phyloP scores from a whole-genome alignment of 2,797 vertebrate species.

The Argya squamiceps region DNA sequence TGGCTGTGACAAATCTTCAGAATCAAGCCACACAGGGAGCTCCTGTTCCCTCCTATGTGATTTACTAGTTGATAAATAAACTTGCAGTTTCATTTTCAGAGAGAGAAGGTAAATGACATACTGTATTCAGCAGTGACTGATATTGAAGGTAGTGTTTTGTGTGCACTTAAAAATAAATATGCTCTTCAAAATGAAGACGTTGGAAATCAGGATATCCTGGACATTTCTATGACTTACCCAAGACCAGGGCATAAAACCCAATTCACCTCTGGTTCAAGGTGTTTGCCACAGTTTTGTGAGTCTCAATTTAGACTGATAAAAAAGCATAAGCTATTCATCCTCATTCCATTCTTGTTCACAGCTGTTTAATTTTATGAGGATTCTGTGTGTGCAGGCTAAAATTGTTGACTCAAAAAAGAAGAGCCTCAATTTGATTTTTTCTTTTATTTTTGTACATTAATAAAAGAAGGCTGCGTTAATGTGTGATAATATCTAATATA shows the following conservation, averaged over 20 bases:
- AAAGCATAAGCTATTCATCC: background rate
- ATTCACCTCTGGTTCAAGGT: background rate
- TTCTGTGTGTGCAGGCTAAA: background rate
- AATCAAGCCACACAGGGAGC: background rate
- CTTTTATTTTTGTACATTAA: background rate
- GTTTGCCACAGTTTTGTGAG: background rate
- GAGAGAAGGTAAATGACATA: background rate
- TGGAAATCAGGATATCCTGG: background rate
- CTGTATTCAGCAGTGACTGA: background rate
- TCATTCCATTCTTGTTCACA: background rate
- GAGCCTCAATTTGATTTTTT: background rate
- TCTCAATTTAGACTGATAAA: background rate
- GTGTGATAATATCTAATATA: background rate
- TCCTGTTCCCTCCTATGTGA: background rate
- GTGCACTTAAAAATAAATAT: background rate
- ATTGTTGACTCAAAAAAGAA: background rate
- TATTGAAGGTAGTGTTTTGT: background rate
- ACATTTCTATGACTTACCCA: background rate
- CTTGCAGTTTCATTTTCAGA: background rate
- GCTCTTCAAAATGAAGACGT: background rate
- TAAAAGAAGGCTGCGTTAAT: background rate
- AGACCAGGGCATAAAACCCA: background rate
- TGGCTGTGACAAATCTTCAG: background rate
- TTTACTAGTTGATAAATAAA: background rate
- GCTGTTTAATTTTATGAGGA: background rate